Evolutionary conservation across 2,113 vertebrate genomes (phyloP), one percentile per base, ranked within the genome.

Genomic region (Myotis davidii): DNA sequence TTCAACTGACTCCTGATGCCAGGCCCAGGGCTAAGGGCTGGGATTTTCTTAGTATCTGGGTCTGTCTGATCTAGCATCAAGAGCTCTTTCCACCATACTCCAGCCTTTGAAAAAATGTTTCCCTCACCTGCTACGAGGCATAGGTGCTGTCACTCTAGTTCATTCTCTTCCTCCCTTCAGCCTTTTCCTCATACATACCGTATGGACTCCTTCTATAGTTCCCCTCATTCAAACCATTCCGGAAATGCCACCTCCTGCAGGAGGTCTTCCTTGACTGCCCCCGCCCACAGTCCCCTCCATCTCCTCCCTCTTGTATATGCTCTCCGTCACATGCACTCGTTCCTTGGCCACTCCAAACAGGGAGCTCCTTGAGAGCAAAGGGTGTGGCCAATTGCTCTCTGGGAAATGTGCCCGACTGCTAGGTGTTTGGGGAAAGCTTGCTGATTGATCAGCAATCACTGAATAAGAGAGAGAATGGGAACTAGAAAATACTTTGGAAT

Each of bases 181-280:
- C 32, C 32, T 83, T 69, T 27, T 77, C 37, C 48, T 76, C 70
- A 76, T 64, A 7, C 54, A 52, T 13, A n/a, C 32, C 34, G 48
- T 48, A 13, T 9, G 54, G 23, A 14, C 25, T 65, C 54, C 27
- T 54, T 69, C 34, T 86, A 45, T 65, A 13, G 37, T 77, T 90
- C n/a, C n/a, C 23, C 6, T 64, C 56, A 27, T 48, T 54, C 48
- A 70, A 64, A 73, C 29, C 77, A 37, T 74, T 90, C 65, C 86
- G 45, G 72, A 90, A 91, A 64, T 42, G 34, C 34, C 50, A 17
- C 73, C 65, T 92, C 79, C 70, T 88, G 16, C 54, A 70, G 54
- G 73, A 95, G 83, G 78, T 59, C 69, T 82, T 70, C 95, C n/a
- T n/a, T 85, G 59, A 76, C 37, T 72, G 61, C 61, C 79, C 59